Evolutionary conservation across 2,797 vertebrate genomes (phyloP), one percentile per base, ranked within the genome.

Genomic region (Morus bassanus): DNA sequence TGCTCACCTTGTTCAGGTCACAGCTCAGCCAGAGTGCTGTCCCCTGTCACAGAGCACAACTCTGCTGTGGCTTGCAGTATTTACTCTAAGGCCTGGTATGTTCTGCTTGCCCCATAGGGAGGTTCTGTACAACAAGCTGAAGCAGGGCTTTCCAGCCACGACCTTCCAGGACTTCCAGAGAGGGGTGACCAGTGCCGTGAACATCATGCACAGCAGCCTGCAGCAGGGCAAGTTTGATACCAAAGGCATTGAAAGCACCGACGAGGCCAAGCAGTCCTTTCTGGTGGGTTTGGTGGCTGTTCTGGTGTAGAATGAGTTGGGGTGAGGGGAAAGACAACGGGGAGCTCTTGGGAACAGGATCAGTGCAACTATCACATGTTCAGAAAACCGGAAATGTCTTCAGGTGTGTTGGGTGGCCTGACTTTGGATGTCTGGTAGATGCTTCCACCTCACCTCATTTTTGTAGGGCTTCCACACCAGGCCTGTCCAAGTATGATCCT

Each of bases 211-310:
- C 91, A 99, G 99, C 99, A 99, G 99, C 96, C 97, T 99, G 41
- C 99, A 99, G 97, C 99, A 99, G 97, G 99, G 99, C 70, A 99
- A 99, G 97, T 99, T 99, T 4, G 99, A 99, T 97, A 99, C 99
- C 7, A 98, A 99, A 95, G 99, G 99, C 98, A 99, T 99, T 8
- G 99, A 99, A 97, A 99, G 99, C 95, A 98, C 98, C 0, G 99
- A 99, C 0, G 98, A 99, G 31, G 99, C 99, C 91, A 99, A 99
- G 98, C 98, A 98, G 65, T 99, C 99, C 24, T 99, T 99, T 91
- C 98, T 99, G 99, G 99, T 99, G 96, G 92, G 98, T 95, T 39
- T 82, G 15, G 28, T 70, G 33, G 12, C 75, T 61, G 15, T 70
- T 64, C 43, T 43, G 35, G 13, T 57, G 22, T 41, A 22, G 35